Evolutionary conservation across 2,888 invertebrate species (phyloP), one percentile per base, ranked within the genome.

Genomic region (Drosophila paracracens): DNA sequence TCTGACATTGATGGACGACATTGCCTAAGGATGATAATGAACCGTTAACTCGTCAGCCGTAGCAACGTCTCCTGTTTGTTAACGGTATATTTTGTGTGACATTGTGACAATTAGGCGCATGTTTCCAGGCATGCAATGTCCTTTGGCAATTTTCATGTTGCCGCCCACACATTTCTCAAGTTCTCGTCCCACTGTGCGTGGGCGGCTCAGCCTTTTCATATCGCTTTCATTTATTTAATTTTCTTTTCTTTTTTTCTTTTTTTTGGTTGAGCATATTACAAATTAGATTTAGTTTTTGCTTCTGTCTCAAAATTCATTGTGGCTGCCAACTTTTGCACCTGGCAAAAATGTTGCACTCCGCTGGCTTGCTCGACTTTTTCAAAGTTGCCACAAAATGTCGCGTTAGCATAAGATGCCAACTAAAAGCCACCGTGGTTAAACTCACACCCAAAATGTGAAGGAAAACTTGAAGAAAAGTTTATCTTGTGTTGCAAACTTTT

Each of bases 1-100:
- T 89, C 63, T 89, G 90, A 85, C 85, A 73, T 85, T 85, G 85
- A 89, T 85, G 85, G 83, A 85, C 86, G 76, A 83, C 83, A 63
- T 72, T 51, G n/a, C 35, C 59, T 2, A 58, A 58, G 52, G 57
- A 53, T 66, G 72, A 40, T 68, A 70, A 67, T 67, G 63, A 73
- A 61, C 53, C 56, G 54, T 70, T 53, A 54, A 36, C 58, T n/a
- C 54, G 21, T 21, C 56, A 16, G 27, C n/a, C 29, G 13, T 38
- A 18, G 35, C 21, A 36, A 36, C 36, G 36, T 27, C 4, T 13
- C 7, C 38, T 5, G 13, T 38, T 38, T 18, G 58, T 13, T 43
- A 35, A 25, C 48, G 38, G 27, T 16, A 27, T 48, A 31, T 59
- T 33, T 35, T 27, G 4, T 51, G 58, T 51, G 58, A 50, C 59